Conservation (phyloP, 2,888 invertebrate species). For the Hirtodrosophila trivittata region DNA sequence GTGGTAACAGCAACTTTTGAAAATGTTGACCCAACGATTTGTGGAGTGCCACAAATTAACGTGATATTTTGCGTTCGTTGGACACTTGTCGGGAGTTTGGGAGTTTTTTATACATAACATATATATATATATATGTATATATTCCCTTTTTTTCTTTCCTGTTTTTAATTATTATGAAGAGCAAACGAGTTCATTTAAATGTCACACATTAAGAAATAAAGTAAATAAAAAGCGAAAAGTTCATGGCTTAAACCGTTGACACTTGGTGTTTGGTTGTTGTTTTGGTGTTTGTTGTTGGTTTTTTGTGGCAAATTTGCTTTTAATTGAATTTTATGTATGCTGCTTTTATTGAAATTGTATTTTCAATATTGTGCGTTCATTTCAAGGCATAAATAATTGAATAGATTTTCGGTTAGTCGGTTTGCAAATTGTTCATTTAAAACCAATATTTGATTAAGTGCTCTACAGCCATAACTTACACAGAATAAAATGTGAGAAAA, state of each 20-base stretch:
- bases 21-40: constrained; percentile 26
- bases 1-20: constrained; percentile 27
- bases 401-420: constrained; percentile 26
- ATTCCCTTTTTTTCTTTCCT: not conserved
- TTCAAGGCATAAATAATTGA: constrained; percentile 51
- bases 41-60: constrained; percentile 41
- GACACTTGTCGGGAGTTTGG: constrained; percentile 22
- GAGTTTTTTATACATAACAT: constrained; percentile 1
- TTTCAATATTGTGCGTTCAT: constrained; percentile 46
- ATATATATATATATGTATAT: too few relatives aligned
- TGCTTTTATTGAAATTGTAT: constrained; percentile 60
- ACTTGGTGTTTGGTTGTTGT: constrained; percentile 18
- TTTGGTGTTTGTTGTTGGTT: constrained; percentile 9
- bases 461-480: constrained; percentile 8
- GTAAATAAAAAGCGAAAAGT: constrained; percentile 24
- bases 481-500: too few relatives aligned
- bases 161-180: constrained; percentile 8
- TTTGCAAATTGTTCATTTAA: constrained; percentile 49
- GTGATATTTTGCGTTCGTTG: constrained; percentile 16
- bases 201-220: constrained; percentile 25
- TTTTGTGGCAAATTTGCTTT: constrained; percentile 34
- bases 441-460: constrained; percentile 47
- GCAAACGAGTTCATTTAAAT: constrained; percentile 65
- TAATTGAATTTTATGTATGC: constrained; percentile 63
- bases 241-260: constrained; percentile 21